These are phyloP conservation scores for Adelosebastes latens DNA, from an alignment of 2,797 vertebrate species.

Conservation along the genomic window DNA sequence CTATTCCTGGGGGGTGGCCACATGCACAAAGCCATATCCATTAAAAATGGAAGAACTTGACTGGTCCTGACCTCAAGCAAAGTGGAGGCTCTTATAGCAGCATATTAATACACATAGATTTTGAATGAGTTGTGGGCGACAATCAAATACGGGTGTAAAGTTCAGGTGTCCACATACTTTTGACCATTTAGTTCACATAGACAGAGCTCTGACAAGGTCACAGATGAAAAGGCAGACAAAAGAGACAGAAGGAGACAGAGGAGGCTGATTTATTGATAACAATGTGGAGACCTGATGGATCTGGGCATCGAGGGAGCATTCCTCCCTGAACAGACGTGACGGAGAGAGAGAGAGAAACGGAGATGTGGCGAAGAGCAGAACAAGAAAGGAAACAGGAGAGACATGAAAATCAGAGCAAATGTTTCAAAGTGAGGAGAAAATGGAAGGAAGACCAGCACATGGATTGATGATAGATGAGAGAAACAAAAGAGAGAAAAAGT, in stretches of 20 bases:
- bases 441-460: neutral
- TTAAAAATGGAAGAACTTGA: neutral
- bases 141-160: neutral
- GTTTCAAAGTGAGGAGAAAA: constrained; percentile 10
- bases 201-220: constrained; percentile 39
- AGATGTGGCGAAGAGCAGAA: constrained; percentile 18
- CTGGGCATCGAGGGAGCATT: constrained; percentile 53
- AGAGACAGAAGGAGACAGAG: constrained; percentile 31
- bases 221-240: constrained; percentile 47
- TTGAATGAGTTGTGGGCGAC: neutral
- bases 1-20: neutral
- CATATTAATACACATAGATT: neutral
- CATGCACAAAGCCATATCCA: neutral
- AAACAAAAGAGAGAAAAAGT: constrained; percentile 1
- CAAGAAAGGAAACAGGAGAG: neutral
- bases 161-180: neutral
- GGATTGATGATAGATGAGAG: constrained; percentile 2
- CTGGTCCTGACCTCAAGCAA: neutral
- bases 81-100: neutral
- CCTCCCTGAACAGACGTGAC: constrained; percentile 24
- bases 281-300: constrained; percentile 52
- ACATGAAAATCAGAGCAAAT: constrained; percentile 6
- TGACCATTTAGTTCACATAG: constrained; percentile 1
- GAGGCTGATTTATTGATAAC: constrained; percentile 68
- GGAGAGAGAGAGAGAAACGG: constrained; percentile 23